Conservation (phyloP, 2,113 vertebrate genomes). For the Macaca mulatta region DNA sequence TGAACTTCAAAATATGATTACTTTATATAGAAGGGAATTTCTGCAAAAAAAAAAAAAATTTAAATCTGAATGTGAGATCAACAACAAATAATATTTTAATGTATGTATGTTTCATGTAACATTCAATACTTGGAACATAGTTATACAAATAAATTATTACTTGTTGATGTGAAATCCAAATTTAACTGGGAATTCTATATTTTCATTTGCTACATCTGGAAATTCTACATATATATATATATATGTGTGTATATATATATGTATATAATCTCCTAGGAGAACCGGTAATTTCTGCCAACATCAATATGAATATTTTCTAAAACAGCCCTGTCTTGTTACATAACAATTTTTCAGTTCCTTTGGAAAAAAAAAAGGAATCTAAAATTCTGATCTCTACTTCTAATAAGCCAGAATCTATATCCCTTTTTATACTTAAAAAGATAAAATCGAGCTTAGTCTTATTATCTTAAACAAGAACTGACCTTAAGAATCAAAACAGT, state of each 20-base stretch:
- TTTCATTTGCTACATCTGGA: not conserved
- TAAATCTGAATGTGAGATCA: slow-evolving; percentile 11
- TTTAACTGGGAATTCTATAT: not conserved
- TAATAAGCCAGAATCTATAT: not conserved
- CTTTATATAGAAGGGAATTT: not conserved
- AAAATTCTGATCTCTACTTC: not conserved
- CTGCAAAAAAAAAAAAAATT: not conserved
- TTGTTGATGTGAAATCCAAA: not conserved
- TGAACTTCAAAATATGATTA: not conserved
- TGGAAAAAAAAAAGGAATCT: not conserved
- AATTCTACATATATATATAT: not conserved
- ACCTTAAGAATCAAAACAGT: not conserved
- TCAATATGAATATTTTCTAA: not conserved
- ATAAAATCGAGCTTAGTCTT: not conserved
- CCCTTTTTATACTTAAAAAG: not conserved
- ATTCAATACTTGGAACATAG: not conserved
- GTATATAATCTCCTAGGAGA: not conserved
- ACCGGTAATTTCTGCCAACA: not conserved
- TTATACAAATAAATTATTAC: not conserved
- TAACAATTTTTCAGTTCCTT: not conserved
- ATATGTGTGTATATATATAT: not conserved
- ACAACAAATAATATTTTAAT: not conserved
- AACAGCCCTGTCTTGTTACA: not conserved
- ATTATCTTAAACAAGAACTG: not conserved
- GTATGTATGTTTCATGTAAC: not conserved